Conservation (phyloP, 2,888 invertebrate species). For the Drosophila buzzatii region DNA sequence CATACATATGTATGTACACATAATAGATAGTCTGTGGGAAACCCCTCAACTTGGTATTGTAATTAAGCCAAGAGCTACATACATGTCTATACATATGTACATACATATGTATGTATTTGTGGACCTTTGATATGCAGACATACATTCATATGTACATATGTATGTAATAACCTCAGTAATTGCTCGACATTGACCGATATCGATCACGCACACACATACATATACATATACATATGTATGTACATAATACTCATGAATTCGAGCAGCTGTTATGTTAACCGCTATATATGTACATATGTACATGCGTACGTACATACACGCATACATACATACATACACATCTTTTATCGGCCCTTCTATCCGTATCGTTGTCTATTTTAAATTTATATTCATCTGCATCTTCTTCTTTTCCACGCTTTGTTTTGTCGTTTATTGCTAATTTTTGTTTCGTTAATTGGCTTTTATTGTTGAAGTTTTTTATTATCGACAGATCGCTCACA, state of each 20-base stretch:
- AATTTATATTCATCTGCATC: constrained; percentile 20
- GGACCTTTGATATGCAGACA: not conserved
- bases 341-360: not conserved
- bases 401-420: not conserved
- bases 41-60: constrained; percentile 38
- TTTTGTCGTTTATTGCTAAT: constrained; percentile 71
- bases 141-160: not conserved
- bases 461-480: constrained; percentile 65
- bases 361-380: constrained; percentile 6
- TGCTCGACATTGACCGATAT: constrained; percentile 61
- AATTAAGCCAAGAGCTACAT: constrained; percentile 26
- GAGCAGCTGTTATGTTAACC: constrained; percentile 27
- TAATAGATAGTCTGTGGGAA: constrained; percentile 25
- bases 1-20: too few relatives aligned
- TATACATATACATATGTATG: not conserved
- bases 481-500: constrained; percentile 63
- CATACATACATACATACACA: not conserved
- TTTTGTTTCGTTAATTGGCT: constrained; percentile 57
- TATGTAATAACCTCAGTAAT: constrained; percentile 27
- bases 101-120: not conserved
- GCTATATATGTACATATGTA: not conserved
- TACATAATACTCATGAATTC: constrained; percentile 5
- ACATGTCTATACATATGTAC: not conserved
- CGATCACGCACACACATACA: constrained; percentile 19
- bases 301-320: not conserved